These are phyloP conservation scores for Parambassis ranga DNA, from an alignment of 2,797 vertebrate species.

Conservation along the genomic window DNA sequence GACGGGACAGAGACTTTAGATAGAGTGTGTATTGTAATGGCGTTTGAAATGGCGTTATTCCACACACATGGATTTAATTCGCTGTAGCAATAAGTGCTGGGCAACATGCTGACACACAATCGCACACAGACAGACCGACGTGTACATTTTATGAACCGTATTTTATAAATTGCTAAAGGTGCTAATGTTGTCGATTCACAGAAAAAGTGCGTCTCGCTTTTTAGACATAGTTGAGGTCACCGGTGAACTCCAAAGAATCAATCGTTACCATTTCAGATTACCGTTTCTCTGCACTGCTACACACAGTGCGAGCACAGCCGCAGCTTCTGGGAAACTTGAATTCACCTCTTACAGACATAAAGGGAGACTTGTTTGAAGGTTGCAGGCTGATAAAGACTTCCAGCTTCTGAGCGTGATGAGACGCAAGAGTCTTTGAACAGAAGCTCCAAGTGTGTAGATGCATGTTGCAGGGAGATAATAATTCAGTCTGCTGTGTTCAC, in stretches of 20 bases:
- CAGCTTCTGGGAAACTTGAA: conserved; percentile 59
- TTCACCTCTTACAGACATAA: conserved; percentile 37
- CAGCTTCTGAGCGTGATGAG: not conserved
- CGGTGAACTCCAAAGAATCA: conserved; percentile 46
- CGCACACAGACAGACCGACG: conserved; percentile 16
- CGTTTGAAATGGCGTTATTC: conserved; percentile 55
- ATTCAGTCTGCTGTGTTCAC: conserved; percentile 27
- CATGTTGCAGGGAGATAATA: not conserved
- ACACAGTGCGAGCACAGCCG: conserved; percentile 3
- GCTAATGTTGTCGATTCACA: conserved; percentile 55
- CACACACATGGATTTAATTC: conserved; percentile 12
- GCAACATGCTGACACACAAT: conserved; percentile 21
- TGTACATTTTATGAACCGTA: conserved; percentile 7
- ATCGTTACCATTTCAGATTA: not conserved
- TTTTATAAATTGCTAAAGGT: conserved; percentile 44
- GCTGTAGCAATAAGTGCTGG: conserved; percentile 69
- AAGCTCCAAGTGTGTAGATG: not conserved
- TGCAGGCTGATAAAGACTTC: conserved; percentile 17
- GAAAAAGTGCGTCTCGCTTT: conserved; percentile 20
- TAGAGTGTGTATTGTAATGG: conserved; percentile 57
- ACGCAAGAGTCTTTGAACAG: not conserved
- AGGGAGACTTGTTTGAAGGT: conserved; percentile 42
- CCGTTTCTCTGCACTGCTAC: conserved; percentile 1
- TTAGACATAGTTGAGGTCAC: not conserved
- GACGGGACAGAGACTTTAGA: conserved; percentile 13